phyloP scores from a whole-genome alignment of 2,113 vertebrate genomes.

The Anguilla japonica region DNA sequence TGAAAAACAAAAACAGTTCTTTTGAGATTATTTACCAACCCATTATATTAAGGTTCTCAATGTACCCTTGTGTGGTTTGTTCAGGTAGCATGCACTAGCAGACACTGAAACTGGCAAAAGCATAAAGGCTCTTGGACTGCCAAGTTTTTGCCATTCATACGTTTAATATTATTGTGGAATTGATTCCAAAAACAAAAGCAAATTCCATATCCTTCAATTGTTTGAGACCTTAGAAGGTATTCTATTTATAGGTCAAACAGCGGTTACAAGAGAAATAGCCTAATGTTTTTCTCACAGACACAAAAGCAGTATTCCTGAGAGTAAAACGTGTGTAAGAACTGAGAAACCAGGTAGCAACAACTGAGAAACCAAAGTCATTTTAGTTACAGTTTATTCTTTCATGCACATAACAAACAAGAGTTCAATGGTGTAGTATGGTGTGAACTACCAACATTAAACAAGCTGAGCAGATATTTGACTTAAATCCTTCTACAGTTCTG shows the following conservation, averaged over 20 bases:
- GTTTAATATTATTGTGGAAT: slow-evolving; percentile 38
- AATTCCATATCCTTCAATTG: slow-evolving; percentile 63
- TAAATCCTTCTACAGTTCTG: not conserved
- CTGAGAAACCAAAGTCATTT: not conserved
- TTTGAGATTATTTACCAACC: not conserved
- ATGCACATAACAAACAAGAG: not conserved
- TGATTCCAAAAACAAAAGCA: slow-evolving; percentile 47
- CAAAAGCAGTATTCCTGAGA: slow-evolving; percentile 27
- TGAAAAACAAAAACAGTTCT: not conserved
- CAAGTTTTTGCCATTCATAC: slow-evolving; percentile 50
- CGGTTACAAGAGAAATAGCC: slow-evolving; percentile 50
- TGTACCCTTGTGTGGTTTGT: not conserved
- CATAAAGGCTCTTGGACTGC: slow-evolving; percentile 49
- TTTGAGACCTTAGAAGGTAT: slow-evolving; percentile 33
- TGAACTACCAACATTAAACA: not conserved
- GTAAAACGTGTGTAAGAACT: not conserved
- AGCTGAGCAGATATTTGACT: not conserved
- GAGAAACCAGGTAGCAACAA: not conserved
- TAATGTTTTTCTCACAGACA: slow-evolving; percentile 44
- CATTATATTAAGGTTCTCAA: not conserved
- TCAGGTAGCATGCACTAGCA: not conserved
- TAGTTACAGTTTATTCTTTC: not conserved
- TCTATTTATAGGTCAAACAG: slow-evolving; percentile 55
- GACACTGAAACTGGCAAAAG: slow-evolving; percentile 37
- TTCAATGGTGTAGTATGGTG: not conserved